Evolutionary conservation across 2,113 vertebrate species (phyloP).

Genomic region (Trematocara macrostoma): DNA sequence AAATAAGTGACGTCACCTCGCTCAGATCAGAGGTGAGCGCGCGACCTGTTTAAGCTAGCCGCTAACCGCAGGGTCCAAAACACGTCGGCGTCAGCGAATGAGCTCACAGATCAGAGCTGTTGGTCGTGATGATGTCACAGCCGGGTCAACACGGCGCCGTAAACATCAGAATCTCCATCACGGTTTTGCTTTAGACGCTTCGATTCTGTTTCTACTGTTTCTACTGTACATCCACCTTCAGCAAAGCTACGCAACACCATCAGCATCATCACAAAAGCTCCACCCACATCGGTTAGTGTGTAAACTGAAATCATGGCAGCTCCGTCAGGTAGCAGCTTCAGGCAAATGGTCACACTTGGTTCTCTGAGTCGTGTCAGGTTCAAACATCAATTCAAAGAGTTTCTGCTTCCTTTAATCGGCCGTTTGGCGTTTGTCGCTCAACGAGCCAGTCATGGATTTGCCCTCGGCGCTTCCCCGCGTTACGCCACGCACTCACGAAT

Average conservation of each 20-base stretch:
- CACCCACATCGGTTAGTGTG: slow-evolving; percentile 9
- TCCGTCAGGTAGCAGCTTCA: slow-evolving; percentile 31
- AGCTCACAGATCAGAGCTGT: rapidly evolving
- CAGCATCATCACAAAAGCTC: neutral
- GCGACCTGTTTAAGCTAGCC: rapidly evolving
- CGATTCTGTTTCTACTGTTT: neutral
- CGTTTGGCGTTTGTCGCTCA: rapidly evolving
- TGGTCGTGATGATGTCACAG: neutral
- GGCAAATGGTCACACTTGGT: slow-evolving; percentile 54
- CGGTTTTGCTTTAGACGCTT: neutral
- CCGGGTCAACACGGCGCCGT: neutral
- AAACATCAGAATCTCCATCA: neutral
- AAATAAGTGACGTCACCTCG: neutral
- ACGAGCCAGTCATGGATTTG: slow-evolving; percentile 46
- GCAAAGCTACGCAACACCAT: neutral
- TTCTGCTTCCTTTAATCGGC: neutral
- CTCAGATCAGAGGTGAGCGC: neutral
- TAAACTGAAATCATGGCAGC: neutral
- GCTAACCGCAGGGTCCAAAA: neutral
- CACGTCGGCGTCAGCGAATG: too few relatives aligned
- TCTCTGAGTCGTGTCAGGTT: neutral
- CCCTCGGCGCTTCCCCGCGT: slow-evolving; percentile 46
- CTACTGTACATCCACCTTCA: neutral
- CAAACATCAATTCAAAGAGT: neutral
- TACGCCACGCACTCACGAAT: slow-evolving; percentile 6